Evolutionary conservation across 1,140 invertebrate species (phyloP).

Genomic region (Procambarus clarkii): DNA sequence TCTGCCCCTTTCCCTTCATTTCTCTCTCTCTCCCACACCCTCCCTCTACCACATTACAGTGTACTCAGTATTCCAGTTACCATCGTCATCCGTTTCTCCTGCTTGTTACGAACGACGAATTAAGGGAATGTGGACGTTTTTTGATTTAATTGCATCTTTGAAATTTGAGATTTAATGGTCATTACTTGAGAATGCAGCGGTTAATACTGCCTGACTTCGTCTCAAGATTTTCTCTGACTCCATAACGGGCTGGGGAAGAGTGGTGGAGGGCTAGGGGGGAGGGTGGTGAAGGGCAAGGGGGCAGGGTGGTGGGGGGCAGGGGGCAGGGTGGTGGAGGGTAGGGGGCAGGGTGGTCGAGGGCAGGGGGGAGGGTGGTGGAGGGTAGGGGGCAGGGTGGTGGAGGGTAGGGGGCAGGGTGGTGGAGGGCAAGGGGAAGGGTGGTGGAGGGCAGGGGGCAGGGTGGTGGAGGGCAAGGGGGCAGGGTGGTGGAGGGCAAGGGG

Average conservation of each 20-base stretch:
- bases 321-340: too few relatives aligned
- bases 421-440: too few relatives aligned
- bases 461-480: too few relatives aligned
- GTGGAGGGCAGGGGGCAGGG: too few relatives aligned
- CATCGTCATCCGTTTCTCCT: neutral
- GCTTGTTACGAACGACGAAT: slow-evolving; percentile 27
- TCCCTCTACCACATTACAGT: neutral
- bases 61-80: neutral
- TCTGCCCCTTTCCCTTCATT: neutral
- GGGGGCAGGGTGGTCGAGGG: neutral
- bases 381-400: neutral
- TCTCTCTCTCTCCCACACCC: too few relatives aligned
- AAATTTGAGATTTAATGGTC: slow-evolving; percentile 37
- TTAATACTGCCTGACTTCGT: neutral
- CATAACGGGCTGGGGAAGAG: neutral
- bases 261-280: too few relatives aligned
- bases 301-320: too few relatives aligned
- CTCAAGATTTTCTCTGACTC: slow-evolving; percentile 15
- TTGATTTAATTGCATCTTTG: slow-evolving; percentile 27
- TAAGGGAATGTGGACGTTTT: slow-evolving; percentile 26
- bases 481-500: neutral
- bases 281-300: neutral
- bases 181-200: slow-evolving; percentile 10
- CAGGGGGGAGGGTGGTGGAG: too few relatives aligned
- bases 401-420: too few relatives aligned